phyloP scores from a whole-genome alignment of 2,113 vertebrate species.

The Leiothrix lutea region DNA sequence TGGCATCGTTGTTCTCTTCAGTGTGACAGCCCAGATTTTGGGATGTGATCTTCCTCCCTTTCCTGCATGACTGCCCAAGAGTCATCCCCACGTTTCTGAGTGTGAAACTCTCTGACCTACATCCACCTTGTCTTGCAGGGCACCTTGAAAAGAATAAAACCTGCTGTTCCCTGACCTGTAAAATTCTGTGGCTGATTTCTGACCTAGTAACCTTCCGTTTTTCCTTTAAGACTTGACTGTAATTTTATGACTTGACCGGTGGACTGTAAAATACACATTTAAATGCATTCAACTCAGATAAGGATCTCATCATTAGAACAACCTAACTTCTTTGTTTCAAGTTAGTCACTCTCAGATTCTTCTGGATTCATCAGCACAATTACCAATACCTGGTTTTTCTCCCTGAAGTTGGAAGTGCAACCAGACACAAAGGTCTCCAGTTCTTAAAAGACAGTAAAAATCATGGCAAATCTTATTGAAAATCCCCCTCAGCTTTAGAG shows the following conservation, averaged over 20 bases:
- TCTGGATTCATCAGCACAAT: background rate
- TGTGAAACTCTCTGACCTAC: background rate
- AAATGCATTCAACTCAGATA: constrained; percentile 63
- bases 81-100: background rate
- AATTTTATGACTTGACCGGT: constrained; percentile 25
- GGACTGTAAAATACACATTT: constrained; percentile 62
- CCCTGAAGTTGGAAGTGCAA: background rate
- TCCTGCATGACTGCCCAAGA: background rate
- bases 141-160: constrained; percentile 25
- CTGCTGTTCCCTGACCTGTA: constrained; percentile 11
- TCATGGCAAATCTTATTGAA: background rate
- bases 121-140: background rate
- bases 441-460: background rate
- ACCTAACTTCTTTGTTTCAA: constrained; percentile 13
- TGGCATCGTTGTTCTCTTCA: fast-evolving
- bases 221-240: constrained; percentile 30
- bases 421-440: background rate
- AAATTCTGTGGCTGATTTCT: constrained; percentile 41
- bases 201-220: constrained; percentile 32
- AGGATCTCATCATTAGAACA: constrained; percentile 48
- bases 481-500: background rate
- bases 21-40: background rate
- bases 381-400: background rate
- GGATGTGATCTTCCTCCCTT: background rate
- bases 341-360: background rate